phyloP scores from a whole-genome alignment of 2,113 vertebrate genomes.

The Chaetura pelagica region DNA sequence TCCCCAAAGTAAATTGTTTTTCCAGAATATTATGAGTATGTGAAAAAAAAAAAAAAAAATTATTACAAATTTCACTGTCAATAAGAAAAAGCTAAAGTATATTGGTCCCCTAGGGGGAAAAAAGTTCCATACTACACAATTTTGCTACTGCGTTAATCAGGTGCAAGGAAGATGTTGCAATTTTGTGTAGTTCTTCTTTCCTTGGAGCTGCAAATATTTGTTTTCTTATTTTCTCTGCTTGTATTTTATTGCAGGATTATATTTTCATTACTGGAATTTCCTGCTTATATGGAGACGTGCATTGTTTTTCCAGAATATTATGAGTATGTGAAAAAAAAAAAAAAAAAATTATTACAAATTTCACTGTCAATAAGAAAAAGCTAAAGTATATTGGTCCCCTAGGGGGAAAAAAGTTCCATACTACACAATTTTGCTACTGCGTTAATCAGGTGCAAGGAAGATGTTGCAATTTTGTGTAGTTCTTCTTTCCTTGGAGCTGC shows the following conservation, averaged over 20 bases:
- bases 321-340: neutral
- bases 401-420: neutral
- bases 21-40: neutral
- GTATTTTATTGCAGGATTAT: neutral
- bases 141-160: neutral
- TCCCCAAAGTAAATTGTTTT: neutral
- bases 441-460: neutral
- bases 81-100: neutral
- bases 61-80: neutral
- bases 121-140: neutral
- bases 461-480: neutral
- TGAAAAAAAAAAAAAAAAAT: neutral
- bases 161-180: neutral
- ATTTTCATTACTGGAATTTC: conserved; percentile 41
- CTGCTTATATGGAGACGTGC: neutral
- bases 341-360: neutral
- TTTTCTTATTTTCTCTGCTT: neutral
- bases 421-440: neutral
- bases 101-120: neutral
- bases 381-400: neutral
- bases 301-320: neutral
- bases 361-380: neutral
- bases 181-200: neutral
- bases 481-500: neutral
- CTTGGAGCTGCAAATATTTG: neutral